Percentiles rank a stretch among this genome's conserved stretches.
phyloP scores from a whole-genome alignment of 1,140 invertebrate species.

The Eriosoma lanigerum region DNA sequence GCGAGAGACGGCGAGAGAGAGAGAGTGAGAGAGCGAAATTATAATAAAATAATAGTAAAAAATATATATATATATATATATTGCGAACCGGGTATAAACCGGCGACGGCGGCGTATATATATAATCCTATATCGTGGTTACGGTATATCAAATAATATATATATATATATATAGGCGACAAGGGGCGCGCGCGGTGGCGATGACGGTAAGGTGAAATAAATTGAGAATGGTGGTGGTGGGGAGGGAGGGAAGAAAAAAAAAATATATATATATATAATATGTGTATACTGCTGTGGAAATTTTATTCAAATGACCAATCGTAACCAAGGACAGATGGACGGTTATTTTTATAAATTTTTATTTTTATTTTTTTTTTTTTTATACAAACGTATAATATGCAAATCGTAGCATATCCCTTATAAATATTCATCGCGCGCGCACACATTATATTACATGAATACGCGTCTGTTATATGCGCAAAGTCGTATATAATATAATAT shows the following conservation, averaged over 20 bases:
- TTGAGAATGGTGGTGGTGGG: no score
- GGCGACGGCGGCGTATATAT: not conserved
- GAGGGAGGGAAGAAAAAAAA: not conserved
- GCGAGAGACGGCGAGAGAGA: no score
- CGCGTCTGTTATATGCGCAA: not conserved
- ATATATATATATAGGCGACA: no score
- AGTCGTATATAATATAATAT: not conserved
- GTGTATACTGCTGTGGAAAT: constrained; percentile 26
- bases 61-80: no score
- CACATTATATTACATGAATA: not conserved
- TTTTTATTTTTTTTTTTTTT: no score
- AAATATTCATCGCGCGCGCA: constrained; percentile 31
- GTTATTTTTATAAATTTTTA: no score
- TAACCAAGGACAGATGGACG: constrained; percentile 48
- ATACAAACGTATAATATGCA: constrained; percentile 32
- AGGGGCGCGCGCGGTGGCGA: not conserved
- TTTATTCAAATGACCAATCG: constrained; percentile 51
- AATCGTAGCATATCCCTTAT: constrained; percentile 48
- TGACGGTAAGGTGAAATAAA: constrained; percentile 40
- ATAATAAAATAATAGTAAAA: constrained; percentile 42
- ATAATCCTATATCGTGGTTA: constrained; percentile 1
- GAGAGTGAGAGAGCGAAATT: constrained; percentile 3
- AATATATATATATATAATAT: constrained; percentile 11
- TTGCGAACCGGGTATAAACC: constrained; percentile 11
- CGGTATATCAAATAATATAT: not conserved